phyloP scores from a whole-genome alignment of 2,797 vertebrate species.

The Dicrostonyx torquatus region DNA sequence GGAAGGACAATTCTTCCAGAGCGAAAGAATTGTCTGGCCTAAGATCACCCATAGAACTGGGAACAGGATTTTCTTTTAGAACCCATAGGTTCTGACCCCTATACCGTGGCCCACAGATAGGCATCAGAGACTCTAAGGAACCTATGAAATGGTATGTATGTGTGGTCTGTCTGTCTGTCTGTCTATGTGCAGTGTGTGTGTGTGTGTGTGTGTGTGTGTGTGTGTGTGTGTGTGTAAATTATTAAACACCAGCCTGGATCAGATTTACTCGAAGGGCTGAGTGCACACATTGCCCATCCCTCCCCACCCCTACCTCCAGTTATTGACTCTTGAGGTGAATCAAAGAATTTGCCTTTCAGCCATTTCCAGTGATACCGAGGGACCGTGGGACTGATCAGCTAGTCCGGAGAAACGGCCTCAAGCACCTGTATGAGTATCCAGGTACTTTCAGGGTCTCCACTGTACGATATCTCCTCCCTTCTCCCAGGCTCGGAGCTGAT shows the following conservation, averaged over 20 bases:
- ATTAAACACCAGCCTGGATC: background rate
- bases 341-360: background rate
- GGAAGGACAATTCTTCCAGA: background rate
- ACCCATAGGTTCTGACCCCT: background rate
- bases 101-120: background rate
- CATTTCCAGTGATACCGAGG: background rate
- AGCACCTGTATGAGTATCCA: background rate
- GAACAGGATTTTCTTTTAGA: background rate
- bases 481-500: constrained; percentile 96
- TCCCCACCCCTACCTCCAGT: background rate
- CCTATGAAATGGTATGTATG: background rate
- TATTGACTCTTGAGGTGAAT: background rate
- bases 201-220: no score
- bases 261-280: background rate
- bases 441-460: background rate
- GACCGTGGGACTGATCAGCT: background rate
- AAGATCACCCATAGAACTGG: background rate
- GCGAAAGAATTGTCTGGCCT: background rate
- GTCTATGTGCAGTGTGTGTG: background rate
- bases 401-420: background rate
- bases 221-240: background rate
- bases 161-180: no score
- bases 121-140: background rate
- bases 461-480: background rate
- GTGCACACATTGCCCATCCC: no score